Evolutionary conservation across 1,140 invertebrate species (phyloP), one percentile per base, ranked within the genome.

Genomic region (Neodiprion lecontei): DNA sequence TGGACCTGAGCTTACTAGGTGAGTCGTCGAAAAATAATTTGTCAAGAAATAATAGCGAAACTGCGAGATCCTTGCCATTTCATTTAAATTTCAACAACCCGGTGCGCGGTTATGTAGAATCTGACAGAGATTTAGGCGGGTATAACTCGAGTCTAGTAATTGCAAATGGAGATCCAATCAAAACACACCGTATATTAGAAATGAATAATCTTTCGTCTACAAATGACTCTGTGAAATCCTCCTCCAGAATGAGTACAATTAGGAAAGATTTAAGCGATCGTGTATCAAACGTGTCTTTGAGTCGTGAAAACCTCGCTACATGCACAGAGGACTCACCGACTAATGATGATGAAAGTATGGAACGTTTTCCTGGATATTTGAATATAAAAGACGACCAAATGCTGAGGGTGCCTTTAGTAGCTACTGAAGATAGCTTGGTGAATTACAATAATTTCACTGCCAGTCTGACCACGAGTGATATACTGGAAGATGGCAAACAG

Each of bases 321-420:
- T 17, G 17, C 17, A 28, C 65, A 66, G n/a, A 72, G 61, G 69
- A 23, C 73, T 65, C 67, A 48, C 53, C 71, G 53, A 11, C 75
- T 70, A n/a, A 67, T 14, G 28, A 7, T 12, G 68, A 28, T 17
- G 4, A 28, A 69, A 69, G 23, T 14, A 14, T 14, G 23, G n/a
- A 69, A 14, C 28, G 14, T 69, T 40, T 28, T 69, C 14, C 68
- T 40, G 28, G 28, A 40, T 40, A 40, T 61, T 17, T 61, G 11
- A 77, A 67, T n/a, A 71, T 66, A 66, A 75, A 28, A 75, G 40
- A 67, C 67, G 48, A 71, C 10, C 68, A 76, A 61, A 69, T 40
- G 50, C 48, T 70, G 66, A 70, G 69, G 65, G 72, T 71, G 69
- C 70, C 75, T 75, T 73, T 68, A 68, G 67, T 67, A n/a, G n/a